Percentiles rank a stretch among this genome's conserved stretches.
Evolutionary conservation across 2,888 invertebrate genomes (phyloP).

Genomic region (Xanthorhoe designata): DNA sequence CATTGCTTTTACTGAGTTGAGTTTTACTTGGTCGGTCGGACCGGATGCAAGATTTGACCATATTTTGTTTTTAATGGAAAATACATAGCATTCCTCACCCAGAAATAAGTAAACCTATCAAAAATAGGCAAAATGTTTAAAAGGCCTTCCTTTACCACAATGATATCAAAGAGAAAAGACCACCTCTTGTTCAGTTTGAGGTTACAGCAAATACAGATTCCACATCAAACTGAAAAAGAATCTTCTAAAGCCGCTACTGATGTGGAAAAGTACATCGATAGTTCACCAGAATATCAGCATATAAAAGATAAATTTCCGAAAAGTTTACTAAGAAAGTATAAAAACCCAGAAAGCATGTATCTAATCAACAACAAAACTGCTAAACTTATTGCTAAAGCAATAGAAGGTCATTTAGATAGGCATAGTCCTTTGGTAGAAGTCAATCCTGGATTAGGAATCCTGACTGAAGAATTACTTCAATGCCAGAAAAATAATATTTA

Average conservation of each 20-base stretch:
- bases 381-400: constrained; percentile 62
- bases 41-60: no score
- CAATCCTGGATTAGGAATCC: constrained; percentile 88
- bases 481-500: constrained; percentile 80
- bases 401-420: constrained; percentile 62
- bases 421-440: constrained; percentile 86
- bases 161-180: constrained; percentile 25
- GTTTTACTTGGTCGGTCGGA: no score
- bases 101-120: no score
- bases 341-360: constrained; percentile 72
- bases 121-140: constrained; percentile 38
- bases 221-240: constrained; percentile 56
- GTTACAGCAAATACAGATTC: constrained; percentile 60
- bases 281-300: constrained; percentile 58
- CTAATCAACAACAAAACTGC: constrained; percentile 74
- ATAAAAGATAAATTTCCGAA: constrained; percentile 69
- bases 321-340: constrained; percentile 69
- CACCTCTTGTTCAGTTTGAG: constrained; percentile 47
- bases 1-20: no score
- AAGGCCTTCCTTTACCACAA: constrained; percentile 23
- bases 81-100: no score
- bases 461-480: constrained; percentile 86
- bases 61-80: no score
- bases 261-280: constrained; percentile 68
- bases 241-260: constrained; percentile 63